Conservation (phyloP, 2,888 invertebrate genomes). For the Listrodromus nycthemerus region DNA sequence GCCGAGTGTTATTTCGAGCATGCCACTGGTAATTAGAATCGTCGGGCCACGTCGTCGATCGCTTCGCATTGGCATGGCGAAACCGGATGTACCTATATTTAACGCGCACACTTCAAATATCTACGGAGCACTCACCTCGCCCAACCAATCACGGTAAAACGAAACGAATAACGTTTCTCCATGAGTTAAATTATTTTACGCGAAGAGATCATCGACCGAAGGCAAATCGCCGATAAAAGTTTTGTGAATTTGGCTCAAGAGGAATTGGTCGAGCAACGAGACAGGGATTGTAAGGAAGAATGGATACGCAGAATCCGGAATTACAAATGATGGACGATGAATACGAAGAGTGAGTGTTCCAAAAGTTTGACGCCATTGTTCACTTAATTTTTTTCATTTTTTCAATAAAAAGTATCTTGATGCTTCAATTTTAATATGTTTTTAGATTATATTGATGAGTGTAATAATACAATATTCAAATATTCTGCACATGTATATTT, state of each 20-base stretch:
- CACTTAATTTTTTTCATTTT: not conserved
- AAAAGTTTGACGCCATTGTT: not conserved
- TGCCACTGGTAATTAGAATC: not conserved
- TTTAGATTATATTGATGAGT: no score
- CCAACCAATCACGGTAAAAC: not conserved
- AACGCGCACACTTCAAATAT: not conserved
- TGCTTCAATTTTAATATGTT: not conserved
- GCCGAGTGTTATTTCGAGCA: not conserved
- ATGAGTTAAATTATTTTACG: not conserved
- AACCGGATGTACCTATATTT: conserved; percentile 26
- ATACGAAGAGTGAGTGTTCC: conserved; percentile 44
- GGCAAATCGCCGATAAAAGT: conserved; percentile 12
- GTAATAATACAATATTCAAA: no score
- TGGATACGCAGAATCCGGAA: conserved; percentile 22
- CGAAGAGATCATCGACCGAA: not conserved
- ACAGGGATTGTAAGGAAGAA: not conserved
- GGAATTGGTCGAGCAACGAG: not conserved
- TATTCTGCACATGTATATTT: not conserved
- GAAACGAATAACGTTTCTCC: not conserved
- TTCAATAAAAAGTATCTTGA: not conserved
- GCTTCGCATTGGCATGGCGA: not conserved
- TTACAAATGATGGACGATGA: conserved; percentile 50
- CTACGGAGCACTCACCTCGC: not conserved
- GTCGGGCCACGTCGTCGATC: not conserved
- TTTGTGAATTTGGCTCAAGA: not conserved